phyloP scores from a whole-genome alignment of 2,113 vertebrate genomes.

The Oxyruncus cristatus region DNA sequence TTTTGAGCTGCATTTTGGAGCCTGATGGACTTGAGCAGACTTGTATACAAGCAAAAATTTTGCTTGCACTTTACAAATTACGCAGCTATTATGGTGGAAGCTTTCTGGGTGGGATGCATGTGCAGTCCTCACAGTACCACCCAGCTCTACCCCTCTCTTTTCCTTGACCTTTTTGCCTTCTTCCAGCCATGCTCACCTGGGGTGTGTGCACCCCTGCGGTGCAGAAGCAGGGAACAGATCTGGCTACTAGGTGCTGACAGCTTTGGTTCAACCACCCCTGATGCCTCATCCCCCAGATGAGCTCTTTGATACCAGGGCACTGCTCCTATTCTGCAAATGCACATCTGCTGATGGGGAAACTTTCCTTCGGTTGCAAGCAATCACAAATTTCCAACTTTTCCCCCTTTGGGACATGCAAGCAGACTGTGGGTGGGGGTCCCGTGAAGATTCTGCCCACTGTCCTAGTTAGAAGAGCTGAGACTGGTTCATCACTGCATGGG shows the following conservation, averaged over 20 bases:
- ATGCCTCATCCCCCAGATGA: not conserved
- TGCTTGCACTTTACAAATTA: not conserved
- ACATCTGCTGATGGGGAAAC: accelerated
- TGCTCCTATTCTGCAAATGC: not conserved
- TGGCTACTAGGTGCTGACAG: accelerated
- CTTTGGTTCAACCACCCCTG: not conserved
- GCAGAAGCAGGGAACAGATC: not conserved
- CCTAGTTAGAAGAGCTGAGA: no score
- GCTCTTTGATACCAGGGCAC: not conserved
- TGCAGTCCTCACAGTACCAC: not conserved
- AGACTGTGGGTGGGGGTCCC: not conserved
- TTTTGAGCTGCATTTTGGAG: not conserved
- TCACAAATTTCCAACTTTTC: not conserved
- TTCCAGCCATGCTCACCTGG: accelerated
- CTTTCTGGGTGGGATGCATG: not conserved
- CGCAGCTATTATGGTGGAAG: not conserved
- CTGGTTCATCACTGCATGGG: no score
- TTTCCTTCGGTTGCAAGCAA: not conserved
- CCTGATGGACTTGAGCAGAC: not conserved
- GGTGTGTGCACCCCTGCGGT: accelerated
- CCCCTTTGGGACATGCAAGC: not conserved
- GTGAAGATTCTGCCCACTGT: not conserved
- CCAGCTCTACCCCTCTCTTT: not conserved
- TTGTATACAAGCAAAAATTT: not conserved
- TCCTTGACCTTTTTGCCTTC: not conserved